Evolutionary conservation across 1,140 invertebrate species (phyloP).

Genomic region (Ceratitis capitata): DNA sequence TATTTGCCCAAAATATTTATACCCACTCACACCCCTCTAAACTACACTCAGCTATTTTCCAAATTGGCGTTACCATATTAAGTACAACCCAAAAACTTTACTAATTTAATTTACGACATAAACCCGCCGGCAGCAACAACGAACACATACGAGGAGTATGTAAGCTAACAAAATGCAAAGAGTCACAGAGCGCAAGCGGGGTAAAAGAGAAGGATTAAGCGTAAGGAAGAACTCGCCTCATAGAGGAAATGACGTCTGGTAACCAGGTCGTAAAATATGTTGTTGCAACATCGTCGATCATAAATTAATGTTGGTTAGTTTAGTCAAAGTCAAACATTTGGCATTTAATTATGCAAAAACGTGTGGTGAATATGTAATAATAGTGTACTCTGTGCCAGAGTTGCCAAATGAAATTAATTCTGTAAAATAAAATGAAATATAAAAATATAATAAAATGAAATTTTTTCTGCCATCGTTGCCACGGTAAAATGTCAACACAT

Average conservation of each 20-base stretch:
- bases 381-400: neutral
- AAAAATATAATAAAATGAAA: neutral
- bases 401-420: neutral
- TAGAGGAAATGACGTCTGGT: neutral
- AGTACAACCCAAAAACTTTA: constrained; percentile 35
- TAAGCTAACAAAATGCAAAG: neutral
- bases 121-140: constrained; percentile 5
- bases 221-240: too few species aligned
- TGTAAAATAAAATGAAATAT: neutral
- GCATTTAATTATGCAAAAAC: constrained; percentile 40
- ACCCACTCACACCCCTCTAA: neutral
- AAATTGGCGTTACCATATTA: constrained; percentile 29
- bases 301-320: constrained; percentile 38
- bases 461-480: neutral
- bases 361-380: neutral
- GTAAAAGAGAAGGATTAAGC: too few species aligned
- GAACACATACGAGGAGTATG: too few species aligned
- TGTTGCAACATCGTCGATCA: constrained; percentile 12
- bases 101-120: constrained; percentile 40
- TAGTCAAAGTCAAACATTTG: constrained; percentile 37
- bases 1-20: neutral
- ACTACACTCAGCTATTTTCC: neutral
- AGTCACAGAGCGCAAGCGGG: too few species aligned
- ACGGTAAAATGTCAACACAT: neutral
- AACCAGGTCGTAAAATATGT: constrained; percentile 16